Evolutionary conservation across 2,113 vertebrate genomes (phyloP).

Genomic region (Oncorhynchus gorbuscha): DNA sequence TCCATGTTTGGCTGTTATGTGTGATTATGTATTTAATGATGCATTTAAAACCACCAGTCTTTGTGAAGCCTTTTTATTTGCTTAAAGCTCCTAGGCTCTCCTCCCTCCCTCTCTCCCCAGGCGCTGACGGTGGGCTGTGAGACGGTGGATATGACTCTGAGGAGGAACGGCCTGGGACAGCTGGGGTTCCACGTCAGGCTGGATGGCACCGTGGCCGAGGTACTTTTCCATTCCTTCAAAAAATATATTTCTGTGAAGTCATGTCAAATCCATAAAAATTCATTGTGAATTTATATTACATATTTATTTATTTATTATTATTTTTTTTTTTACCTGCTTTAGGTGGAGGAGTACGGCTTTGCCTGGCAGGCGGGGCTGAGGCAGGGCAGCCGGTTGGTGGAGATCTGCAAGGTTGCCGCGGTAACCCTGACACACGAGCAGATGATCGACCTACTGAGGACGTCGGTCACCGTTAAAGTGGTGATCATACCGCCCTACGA

Average conservation of each 20-base stretch:
- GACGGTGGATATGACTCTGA: slow-evolving; percentile 90
- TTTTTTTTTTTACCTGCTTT: not conserved
- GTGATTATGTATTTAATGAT: not conserved
- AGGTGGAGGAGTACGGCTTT: slow-evolving; percentile 94
- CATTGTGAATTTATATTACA: too few relatives aligned
- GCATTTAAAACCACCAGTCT: too few relatives aligned
- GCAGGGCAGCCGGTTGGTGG: slow-evolving; percentile 89
- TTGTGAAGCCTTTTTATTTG: not conserved
- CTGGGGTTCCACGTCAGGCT: slow-evolving; percentile 93
- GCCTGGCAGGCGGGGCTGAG: slow-evolving; percentile 93
- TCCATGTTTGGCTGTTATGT: too few relatives aligned
- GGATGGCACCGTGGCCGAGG: slow-evolving; percentile 89
- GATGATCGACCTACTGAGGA: slow-evolving; percentile 93
- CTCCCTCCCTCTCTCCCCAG: slow-evolving; percentile 55
- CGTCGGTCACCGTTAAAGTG: slow-evolving; percentile 91
- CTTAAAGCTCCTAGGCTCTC: too few relatives aligned
- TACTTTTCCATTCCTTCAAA: slow-evolving; percentile 13
- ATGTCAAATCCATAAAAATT: not conserved
- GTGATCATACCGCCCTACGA: slow-evolving; percentile 90
- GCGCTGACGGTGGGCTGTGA: slow-evolving; percentile 86
- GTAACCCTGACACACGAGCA: slow-evolving; percentile 91
- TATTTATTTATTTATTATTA: too few relatives aligned
- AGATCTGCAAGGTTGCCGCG: slow-evolving; percentile 94
- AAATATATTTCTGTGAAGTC: not conserved
- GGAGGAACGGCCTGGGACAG: slow-evolving; percentile 90